Base-by-base conservation (phyloP, 2,797 vertebrate genomes). In the Molossus alvarezi region DNA sequence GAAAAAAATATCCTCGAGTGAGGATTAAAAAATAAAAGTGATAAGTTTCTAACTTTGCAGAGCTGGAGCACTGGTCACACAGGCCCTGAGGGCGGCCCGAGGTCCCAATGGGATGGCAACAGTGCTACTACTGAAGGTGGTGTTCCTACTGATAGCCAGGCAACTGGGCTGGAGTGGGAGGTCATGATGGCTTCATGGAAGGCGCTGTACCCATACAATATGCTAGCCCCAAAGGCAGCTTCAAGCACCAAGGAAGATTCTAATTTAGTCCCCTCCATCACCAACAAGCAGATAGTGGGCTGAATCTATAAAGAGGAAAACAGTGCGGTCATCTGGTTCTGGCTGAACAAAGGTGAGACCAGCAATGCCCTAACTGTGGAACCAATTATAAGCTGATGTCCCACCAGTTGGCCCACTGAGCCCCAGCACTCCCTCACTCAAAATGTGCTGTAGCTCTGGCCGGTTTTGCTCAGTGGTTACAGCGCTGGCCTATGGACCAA, bases 221-320 rank as follows among this genome's bases (percentile, higher is more conserved):
- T 99, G n/a, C 48, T 99, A 91, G 98, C 98, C 76, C 99, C 99
- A 0, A 99, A 99, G 93, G 97, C 95, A 15, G 99, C 99, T 11
- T 97, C 98, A 0, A 99, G 99, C n/a, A 99, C 99, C 90, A 99
- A 98, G 97, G 97, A 98, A 0, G 99, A 99, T 20, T 99, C 99
- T 4, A 99, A 99, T 97, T 98, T 99, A 4, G 99, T 99, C 2
- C 99, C 99, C 21, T 99, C 99, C 84, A 92, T 99, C 97, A 98
- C 91, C 6, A 98, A 98, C 98, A 99, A 99, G 97, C 98, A 99
- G 97, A 98, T 99, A 7, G 99, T 99, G 76, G 99, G 99, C 95
- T 99, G 99, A 5, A 98, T 99, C 96, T 99, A 99, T 99, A 99
- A 99, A 91, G 99, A 99, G 91, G 99, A 99, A 97, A 99, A 99